Evolutionary conservation across 2,888 invertebrate genomes (phyloP).

Genomic region (Dryadula phaetusa): DNA sequence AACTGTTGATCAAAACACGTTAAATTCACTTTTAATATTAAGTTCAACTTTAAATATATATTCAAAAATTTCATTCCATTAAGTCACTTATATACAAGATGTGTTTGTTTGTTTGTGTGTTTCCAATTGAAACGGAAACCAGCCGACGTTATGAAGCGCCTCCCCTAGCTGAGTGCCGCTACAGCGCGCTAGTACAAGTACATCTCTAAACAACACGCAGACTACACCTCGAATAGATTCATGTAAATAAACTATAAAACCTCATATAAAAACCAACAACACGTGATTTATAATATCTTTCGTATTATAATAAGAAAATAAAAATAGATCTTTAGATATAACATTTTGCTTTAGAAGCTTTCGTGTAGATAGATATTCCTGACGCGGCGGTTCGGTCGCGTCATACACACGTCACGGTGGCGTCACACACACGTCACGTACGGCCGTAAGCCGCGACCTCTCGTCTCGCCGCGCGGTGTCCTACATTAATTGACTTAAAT

Average conservation of each 20-base stretch:
- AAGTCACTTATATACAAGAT: slow-evolving; percentile 11
- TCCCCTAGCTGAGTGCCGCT: slow-evolving; percentile 18
- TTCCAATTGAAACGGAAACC: slow-evolving; percentile 17
- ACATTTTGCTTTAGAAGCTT: slow-evolving; percentile 6
- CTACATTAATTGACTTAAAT: slow-evolving; percentile 82
- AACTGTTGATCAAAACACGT: slow-evolving; percentile 21
- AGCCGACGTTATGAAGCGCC: slow-evolving; percentile 41
- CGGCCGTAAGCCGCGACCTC: background rate
- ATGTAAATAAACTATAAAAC: slow-evolving; percentile 42
- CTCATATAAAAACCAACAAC: slow-evolving; percentile 45
- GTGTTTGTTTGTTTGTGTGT: background rate
- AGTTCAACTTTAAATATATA: slow-evolving; percentile 26
- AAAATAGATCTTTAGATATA: slow-evolving; percentile 15
- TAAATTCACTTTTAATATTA: slow-evolving; percentile 8
- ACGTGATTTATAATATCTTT: slow-evolving; percentile 25
- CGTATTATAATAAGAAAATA: slow-evolving; percentile 21
- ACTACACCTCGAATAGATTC: slow-evolving; percentile 35
- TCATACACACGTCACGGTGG: background rate
- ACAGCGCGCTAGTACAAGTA: slow-evolving; percentile 19
- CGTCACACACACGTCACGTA: background rate
- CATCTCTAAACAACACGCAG: slow-evolving; percentile 28
- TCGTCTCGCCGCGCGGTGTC: slow-evolving; percentile 53
- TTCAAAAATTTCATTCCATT: background rate
- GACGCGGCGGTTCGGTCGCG: slow-evolving; percentile 6
- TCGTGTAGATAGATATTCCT: slow-evolving; percentile 2